Conservation (phyloP, 1,140 invertebrate species). For the Anastrepha obliqua region DNA sequence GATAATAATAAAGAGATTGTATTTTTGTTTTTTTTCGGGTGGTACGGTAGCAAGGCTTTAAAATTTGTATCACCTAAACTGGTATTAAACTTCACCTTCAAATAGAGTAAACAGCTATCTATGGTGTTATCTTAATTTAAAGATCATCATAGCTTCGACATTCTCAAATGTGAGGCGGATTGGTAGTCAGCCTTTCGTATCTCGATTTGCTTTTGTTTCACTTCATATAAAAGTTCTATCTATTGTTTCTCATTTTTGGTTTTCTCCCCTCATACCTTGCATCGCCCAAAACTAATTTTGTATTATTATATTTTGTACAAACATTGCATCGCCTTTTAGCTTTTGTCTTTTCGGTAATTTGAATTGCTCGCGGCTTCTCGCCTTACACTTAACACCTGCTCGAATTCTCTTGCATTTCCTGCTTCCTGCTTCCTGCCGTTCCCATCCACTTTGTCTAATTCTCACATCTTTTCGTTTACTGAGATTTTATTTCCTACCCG, state of each 20-base stretch:
- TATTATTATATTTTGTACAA: slow-evolving; percentile 12
- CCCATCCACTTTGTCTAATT: neutral
- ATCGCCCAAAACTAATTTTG: neutral
- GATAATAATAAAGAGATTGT: too few species aligned
- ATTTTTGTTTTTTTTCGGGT: too few species aligned
- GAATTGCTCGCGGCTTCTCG: slow-evolving; percentile 48
- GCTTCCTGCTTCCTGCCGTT: neutral
- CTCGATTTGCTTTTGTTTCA: neutral
- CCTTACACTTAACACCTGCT: slow-evolving; percentile 48
- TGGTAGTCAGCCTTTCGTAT: neutral
- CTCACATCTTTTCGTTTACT: neutral
- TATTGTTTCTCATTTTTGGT: neutral
- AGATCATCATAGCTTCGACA: neutral
- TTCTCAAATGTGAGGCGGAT: neutral
- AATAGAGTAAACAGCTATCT: too few species aligned
- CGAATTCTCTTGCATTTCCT: slow-evolving; percentile 43
- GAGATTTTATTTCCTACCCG: neutral
- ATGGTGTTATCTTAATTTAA: neutral
- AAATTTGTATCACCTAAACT: too few species aligned
- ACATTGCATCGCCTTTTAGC: slow-evolving; percentile 2
- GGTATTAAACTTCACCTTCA: too few species aligned
- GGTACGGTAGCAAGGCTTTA: too few species aligned
- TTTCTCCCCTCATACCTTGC: neutral
- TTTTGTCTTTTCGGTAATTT: slow-evolving; percentile 49
- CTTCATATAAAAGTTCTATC: neutral